Base-by-base conservation (phyloP, 2,888 invertebrate genomes). In the Fragum sueziense region DNA sequence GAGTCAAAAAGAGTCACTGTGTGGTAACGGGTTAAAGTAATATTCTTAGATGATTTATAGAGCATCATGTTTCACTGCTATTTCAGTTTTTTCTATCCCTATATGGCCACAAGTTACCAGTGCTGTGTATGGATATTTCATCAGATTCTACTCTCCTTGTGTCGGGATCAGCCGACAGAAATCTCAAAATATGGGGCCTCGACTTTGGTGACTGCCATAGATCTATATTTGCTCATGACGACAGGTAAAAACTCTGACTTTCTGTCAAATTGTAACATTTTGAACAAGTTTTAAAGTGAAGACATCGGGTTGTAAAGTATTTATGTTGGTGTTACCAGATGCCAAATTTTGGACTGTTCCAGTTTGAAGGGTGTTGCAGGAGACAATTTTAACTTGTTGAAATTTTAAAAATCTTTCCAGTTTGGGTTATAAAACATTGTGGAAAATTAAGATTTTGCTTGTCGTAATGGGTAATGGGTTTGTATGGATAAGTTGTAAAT, bases 181-280 rank as follows among this genome's bases (percentile, higher is more conserved):
- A 97, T 93, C 95, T 99, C 34, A 98, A 99, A 94, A 96, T 99
- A 82, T 99, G 99, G 99, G 99, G 99, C 47, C 95, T 99, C 94
- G 98, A 99, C 94, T 99, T 98, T 93, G 99, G 99, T n/a, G 98
- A 99, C 93, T 99, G 98, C 88, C 99, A 98, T 94, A 94, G 93
- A 90, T 98, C 98, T 0, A 95, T 99, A 86, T 97, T 98, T 93
- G 99, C 98, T 0, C 99, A 99, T 93, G 98, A 99, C 90, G 98
- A 98, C 93, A 93, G 93, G 94, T 94, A 82, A 85, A 61, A 25
- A 47, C 3, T 47, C n/a, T 9, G n/a, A n/a, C n/a, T n/a, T n/a
- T n/a, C n/a, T n/a, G n/a, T n/a, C n/a, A n/a, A n/a, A n/a, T n/a
- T n/a, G n/a, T n/a, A n/a, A n/a, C n/a, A n/a, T n/a, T n/a, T n/a